Conservation (phyloP, 2,113 vertebrate species). For the Corapipo altera region DNA sequence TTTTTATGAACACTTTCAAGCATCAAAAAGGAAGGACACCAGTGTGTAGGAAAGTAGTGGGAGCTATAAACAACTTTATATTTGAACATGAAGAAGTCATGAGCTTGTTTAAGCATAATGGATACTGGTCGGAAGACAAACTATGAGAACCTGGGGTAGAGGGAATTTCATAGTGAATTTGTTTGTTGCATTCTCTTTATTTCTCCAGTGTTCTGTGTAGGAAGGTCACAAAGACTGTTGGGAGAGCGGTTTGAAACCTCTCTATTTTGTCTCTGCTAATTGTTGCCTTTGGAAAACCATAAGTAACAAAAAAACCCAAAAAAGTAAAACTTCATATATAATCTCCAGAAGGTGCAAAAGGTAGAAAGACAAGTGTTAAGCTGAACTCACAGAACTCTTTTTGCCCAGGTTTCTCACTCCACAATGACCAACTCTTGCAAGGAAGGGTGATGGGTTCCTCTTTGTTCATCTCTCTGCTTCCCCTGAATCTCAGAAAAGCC, state of each 20-base stretch:
- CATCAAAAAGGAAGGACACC: neutral
- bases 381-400: neutral
- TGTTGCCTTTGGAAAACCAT: neutral
- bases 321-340: neutral
- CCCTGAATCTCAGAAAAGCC: neutral
- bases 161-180: neutral
- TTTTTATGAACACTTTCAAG: neutral
- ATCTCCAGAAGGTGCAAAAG: neutral
- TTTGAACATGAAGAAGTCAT: conserved; percentile 23
- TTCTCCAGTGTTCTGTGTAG: neutral
- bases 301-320: neutral
- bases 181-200: neutral
- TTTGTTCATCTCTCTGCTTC: neutral
- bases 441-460: neutral
- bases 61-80: conserved; percentile 14
- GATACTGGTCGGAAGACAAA: neutral
- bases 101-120: conserved; percentile 29
- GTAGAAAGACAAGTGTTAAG: neutral
- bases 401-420: neutral
- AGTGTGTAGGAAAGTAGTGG: neutral
- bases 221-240: neutral
- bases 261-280: neutral
- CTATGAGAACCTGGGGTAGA: neutral
- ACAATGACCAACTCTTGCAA: neutral
- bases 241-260: neutral